These are phyloP conservation scores for Machaerirhynchus nigripectus DNA, from an alignment of 2,113 vertebrate species.

Conservation along the genomic window DNA sequence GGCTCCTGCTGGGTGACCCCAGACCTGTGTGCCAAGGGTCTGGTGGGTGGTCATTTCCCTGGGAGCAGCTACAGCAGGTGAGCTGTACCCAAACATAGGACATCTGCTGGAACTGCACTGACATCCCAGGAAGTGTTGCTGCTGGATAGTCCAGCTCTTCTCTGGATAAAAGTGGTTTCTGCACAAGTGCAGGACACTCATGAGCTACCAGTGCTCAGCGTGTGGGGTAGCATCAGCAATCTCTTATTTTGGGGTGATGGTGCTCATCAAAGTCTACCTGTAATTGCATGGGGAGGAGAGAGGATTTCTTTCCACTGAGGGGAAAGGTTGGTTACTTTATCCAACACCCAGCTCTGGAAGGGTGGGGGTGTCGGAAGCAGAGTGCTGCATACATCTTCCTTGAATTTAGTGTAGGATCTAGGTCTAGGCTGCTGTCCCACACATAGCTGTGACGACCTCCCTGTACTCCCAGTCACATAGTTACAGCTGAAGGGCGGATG, in stretches of 20 bases:
- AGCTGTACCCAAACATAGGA: accelerated
- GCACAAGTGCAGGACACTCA: too few species aligned
- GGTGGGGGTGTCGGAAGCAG: neutral
- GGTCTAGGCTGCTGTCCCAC: neutral
- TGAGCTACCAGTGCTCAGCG: accelerated
- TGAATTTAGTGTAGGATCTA: neutral
- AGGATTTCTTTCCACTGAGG: neutral
- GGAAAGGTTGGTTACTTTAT: neutral
- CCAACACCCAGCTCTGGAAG: neutral
- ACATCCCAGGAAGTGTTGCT: neutral
- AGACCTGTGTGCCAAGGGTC: neutral
- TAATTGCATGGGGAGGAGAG: neutral
- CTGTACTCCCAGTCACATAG: accelerated
- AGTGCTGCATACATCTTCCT: accelerated
- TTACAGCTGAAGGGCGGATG: neutral
- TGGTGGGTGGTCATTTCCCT: neutral
- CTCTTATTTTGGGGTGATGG: neutral
- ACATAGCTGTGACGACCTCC: neutral
- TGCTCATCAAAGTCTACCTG: neutral
- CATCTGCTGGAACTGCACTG: neutral
- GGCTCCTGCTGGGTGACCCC: neutral
- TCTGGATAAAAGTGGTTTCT: neutral
- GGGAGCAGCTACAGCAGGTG: neutral
- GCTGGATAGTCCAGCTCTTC: neutral
- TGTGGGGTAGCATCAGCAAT: neutral